A percentile compares a stretch with the other conserved stretches of the same genome.
Evolutionary conservation across 2,797 vertebrate genomes (phyloP).

Genomic region (Sphaeramia orbicularis): DNA sequence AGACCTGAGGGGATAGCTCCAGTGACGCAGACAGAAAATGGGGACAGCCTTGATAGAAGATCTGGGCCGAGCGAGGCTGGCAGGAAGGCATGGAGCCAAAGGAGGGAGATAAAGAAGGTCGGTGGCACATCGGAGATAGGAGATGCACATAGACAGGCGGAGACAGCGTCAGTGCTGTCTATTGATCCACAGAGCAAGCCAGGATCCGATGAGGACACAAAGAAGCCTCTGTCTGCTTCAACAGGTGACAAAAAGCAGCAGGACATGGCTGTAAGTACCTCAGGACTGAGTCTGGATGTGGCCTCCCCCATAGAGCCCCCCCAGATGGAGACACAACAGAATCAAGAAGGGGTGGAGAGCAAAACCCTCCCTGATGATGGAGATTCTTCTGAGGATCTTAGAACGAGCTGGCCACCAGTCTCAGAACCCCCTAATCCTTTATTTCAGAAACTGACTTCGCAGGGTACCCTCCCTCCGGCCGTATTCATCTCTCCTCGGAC

Average conservation of each 20-base stretch:
- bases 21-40: constrained; percentile 60
- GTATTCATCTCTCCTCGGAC: constrained; percentile 36
- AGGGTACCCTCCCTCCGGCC: constrained; percentile 30
- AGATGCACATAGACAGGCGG: constrained; percentile 35
- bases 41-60: constrained; percentile 56
- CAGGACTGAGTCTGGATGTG: constrained; percentile 9
- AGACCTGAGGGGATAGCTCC: constrained; percentile 48
- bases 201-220: constrained; percentile 13
- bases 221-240: constrained; percentile 25
- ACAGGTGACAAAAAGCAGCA: constrained; percentile 37
- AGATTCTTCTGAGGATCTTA: constrained; percentile 31
- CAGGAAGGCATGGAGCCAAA: constrained; percentile 44
- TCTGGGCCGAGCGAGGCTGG: constrained; percentile 52
- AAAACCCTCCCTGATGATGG: constrained; percentile 13
- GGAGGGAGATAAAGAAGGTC: constrained; percentile 31
- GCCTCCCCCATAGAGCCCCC: constrained; percentile 20
- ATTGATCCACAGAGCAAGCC: constrained; percentile 10
- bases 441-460: constrained; percentile 40
- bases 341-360: constrained; percentile 1
- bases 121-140: constrained; percentile 42
- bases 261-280: constrained; percentile 9
- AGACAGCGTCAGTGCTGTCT: constrained; percentile 18
- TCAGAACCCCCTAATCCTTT: constrained; percentile 32
- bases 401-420: constrained; percentile 38
- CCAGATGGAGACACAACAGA: constrained; percentile 32